Evolutionary conservation across 2,113 vertebrate species (phyloP).

Genomic region (Zosterops lateralis): DNA sequence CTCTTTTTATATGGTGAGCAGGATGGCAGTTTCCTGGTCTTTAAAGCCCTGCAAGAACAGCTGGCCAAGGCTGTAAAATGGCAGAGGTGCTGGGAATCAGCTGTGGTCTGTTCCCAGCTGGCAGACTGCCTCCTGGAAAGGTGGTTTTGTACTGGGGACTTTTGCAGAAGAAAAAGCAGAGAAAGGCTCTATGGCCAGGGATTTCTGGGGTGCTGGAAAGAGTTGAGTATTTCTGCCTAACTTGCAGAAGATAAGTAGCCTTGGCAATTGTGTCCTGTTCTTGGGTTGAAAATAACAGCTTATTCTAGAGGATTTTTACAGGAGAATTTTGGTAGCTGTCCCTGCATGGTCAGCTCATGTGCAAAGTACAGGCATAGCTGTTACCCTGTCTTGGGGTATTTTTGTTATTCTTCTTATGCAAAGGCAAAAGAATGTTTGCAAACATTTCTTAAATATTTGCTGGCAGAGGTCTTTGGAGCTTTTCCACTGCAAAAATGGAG

Average conservation of each 20-base stretch:
- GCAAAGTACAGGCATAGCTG: background rate
- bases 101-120: background rate
- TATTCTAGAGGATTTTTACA: background rate
- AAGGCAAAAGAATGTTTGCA: background rate
- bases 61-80: background rate
- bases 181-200: background rate
- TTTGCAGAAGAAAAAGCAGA: background rate
- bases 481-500: background rate
- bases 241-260: background rate
- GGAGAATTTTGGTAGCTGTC: background rate
- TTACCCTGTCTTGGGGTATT: background rate
- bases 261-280: background rate
- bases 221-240: background rate
- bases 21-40: background rate
- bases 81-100: background rate
- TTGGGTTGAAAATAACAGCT: background rate
- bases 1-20: background rate
- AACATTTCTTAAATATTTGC: background rate
- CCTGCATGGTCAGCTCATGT: background rate
- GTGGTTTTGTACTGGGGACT: background rate
- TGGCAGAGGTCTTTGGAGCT: background rate
- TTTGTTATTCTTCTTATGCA: background rate
- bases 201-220: background rate
- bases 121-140: background rate
- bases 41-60: background rate